Evolutionary conservation across 1,140 invertebrate species (phyloP), one percentile per base, ranked within the genome.

Genomic region (Phthorimaea operculella): DNA sequence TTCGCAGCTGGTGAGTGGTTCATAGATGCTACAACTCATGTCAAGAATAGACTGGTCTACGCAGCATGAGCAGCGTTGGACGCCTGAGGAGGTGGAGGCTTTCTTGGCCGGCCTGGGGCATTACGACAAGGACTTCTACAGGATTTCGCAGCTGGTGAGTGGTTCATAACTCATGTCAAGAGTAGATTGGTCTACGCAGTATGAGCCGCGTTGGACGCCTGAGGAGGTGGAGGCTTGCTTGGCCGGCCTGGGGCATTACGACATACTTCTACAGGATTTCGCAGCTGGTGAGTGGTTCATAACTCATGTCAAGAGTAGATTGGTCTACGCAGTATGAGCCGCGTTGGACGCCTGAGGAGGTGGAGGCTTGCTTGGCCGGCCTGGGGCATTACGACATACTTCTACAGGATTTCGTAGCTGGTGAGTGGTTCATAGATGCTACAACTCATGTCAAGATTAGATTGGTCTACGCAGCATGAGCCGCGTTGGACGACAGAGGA

Each of bases 191-290:
- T n/a, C n/a, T n/a, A 87, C 88, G 53, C 87, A 95, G 57, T 91
- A 94, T 62, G 86, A 88, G 57, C 90, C 92, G 63, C 93, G 97
- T 79, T 99, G 97, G 97, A 91, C 91, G 48, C 87, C 90, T 39
- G 89, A 92, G 54, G 96, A 98, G 87, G 93, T 98, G 63, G 92
- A 95, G 71, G 85, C 88, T 59, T 99, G 98, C 87, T 91, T 97
- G 67, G 91, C 94, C 54, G 94, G 92, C 21, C 88, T 99, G 49
- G 87, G 94, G 59, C 95, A 94, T 75, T 91, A 92, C 83, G 96
- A 98, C 79, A 99, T 99, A 99, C 85, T 99, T 99, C 86, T 90
- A 89, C 68, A 90, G 88, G 72, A 94, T 99, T 76, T 89, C 96
- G 9, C 89, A 91, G 71, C 93, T 96, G 86, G 94, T 98, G 85